Base-by-base conservation (phyloP, 2,888 invertebrate genomes). In the Campoplex nolae region DNA sequence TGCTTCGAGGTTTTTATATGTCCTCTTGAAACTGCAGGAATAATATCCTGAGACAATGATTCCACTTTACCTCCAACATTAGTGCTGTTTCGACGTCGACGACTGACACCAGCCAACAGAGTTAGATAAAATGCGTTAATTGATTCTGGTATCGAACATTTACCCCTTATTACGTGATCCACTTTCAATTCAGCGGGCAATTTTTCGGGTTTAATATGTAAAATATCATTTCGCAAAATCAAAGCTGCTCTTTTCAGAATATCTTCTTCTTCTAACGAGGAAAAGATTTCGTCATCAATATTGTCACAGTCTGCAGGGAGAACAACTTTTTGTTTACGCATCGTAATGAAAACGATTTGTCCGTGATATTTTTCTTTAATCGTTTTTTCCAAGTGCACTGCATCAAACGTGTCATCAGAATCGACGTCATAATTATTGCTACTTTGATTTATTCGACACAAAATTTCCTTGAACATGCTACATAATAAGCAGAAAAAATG, bases 1-100 rank as follows among this genome's bases (percentile, higher is more conserved):
- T 92, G 91, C 65, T 92, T 92, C 23, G 90, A 89, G 4, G 91
- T 85, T 80, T 91, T 91, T 23, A 91, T 54, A 11, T 78, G 11
- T 51, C 73, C 54, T 38, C 32, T 67, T 78, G 13, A 84, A 83
- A 65, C 65, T 65, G 16, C 65, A 35, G 35, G 35, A 18, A 65
- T 6, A 35, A 65, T 65, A 65, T 65, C 65, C 18, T 65, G 35
- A 65, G 65, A 65, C 11, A 65, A 65, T 16, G 65, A 65, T 35
- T 65, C 65, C 35, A 65, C 65, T 65, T 35, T 65, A 35, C 65
- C 7, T 35, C 0, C 18, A 65, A 35, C 16, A 65, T 35, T 62
- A 70, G 23, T 42, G 71, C 51, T 77, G 75, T 48, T 51, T 71
- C 28, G 70, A 48, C 62, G 71, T 38, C 38, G 16, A 56, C 54